phyloP scores from a whole-genome alignment of 2,888 invertebrate genomes.

The Lordiphosa andalusiaca region DNA sequence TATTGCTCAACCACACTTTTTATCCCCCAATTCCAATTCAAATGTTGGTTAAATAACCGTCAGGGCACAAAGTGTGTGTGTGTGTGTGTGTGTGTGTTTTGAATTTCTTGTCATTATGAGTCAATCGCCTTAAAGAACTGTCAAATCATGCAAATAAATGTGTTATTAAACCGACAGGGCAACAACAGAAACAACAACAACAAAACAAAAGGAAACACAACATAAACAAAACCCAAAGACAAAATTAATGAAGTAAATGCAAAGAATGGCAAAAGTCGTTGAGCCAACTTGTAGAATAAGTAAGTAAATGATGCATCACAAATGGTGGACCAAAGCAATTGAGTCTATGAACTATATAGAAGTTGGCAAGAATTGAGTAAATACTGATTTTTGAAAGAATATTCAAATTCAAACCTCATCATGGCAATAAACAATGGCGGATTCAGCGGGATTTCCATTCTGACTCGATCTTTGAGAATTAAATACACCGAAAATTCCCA shows the following conservation, averaged over 20 bases:
- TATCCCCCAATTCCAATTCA: conserved; percentile 43
- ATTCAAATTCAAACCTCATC: no score
- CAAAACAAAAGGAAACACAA: neutral
- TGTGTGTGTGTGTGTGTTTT: conserved; percentile 22
- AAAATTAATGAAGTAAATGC: conserved; percentile 33
- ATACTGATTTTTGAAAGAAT: no score
- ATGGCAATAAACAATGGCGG: no score
- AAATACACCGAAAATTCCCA: no score
- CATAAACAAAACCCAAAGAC: neutral
- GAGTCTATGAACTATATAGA: no score
- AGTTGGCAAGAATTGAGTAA: no score
- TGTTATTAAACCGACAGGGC: conserved; percentile 52
- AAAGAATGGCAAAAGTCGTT: conserved; percentile 15
- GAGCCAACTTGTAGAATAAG: no score
- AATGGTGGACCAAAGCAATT: no score
- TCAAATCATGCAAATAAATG: conserved; percentile 74
- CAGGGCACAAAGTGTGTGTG: conserved; percentile 6
- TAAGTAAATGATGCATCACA: no score
- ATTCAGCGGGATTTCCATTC: no score
- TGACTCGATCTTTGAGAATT: no score
- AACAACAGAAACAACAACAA: neutral
- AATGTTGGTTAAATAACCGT: conserved; percentile 46
- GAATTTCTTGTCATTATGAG: conserved; percentile 25
- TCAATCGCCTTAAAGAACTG: conserved; percentile 68
- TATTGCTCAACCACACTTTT: conserved; percentile 52